Evolutionary conservation across 2,113 vertebrate species (phyloP).

Genomic region (Epinephelus cyanopodus): DNA sequence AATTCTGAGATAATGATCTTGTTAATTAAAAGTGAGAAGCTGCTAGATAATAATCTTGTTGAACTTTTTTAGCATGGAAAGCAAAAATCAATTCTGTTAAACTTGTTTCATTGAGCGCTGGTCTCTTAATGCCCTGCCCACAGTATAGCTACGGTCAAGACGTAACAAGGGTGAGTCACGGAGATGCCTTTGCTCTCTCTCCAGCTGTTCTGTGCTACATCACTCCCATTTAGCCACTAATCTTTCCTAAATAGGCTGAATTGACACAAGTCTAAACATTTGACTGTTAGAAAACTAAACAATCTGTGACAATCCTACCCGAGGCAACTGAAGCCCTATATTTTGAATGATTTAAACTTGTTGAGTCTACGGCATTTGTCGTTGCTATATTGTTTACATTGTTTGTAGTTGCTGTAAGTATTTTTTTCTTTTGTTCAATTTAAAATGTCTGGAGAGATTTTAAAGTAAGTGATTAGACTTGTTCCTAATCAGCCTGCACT

Average conservation of each 20-base stretch:
- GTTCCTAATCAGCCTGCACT: too few relatives aligned
- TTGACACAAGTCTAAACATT: conserved; percentile 29
- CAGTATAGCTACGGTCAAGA: conserved; percentile 20
- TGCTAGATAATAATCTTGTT: too few relatives aligned
- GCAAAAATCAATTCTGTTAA: not conserved
- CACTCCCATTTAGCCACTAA: conserved; percentile 2
- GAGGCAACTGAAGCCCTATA: not conserved
- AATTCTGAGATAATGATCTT: too few relatives aligned
- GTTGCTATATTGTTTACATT: conserved; percentile 3
- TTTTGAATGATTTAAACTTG: not conserved
- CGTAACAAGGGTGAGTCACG: conserved; percentile 19
- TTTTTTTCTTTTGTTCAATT: not conserved
- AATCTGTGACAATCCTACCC: conserved; percentile 2
- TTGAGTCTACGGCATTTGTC: conserved; percentile 5
- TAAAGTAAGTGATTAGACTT: not conserved
- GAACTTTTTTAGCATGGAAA: too few relatives aligned
- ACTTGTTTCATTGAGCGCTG: not conserved
- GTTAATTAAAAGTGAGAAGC: too few relatives aligned
- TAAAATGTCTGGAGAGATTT: not conserved
- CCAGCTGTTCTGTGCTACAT: conserved; percentile 8
- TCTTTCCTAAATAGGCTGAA: conserved; percentile 11
- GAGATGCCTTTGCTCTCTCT: conserved; percentile 10
- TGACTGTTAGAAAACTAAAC: conserved; percentile 30
- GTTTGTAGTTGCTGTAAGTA: not conserved
- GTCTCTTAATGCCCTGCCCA: not conserved